Base-by-base conservation (phyloP, 2,888 invertebrate species). In the Harpalus rubripes region DNA sequence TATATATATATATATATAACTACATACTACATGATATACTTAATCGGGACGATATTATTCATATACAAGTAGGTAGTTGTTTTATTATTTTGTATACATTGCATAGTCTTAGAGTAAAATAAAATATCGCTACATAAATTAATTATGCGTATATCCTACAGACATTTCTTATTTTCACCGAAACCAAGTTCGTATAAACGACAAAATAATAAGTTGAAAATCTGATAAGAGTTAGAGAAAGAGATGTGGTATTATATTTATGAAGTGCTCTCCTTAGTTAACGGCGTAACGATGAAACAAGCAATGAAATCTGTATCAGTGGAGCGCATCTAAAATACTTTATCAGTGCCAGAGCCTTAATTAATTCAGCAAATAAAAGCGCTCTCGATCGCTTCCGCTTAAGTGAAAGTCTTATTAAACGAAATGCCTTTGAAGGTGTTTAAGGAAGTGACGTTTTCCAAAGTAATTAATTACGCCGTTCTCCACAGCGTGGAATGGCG, bases 381-480 rank as follows among this genome's bases (percentile, higher is more conserved):
- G 76, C 63, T 44, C 65, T 78, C 84, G 78, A 84, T 84, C 84
- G 84, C 56, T 84, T 65, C 52, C 78, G 84, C 84, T 56, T 74
- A 65, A 84, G 63, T 65, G 84, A 84, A 84, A 84, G 84, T 84
- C 84, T 84, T 84, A 84, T 84, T 84, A 84, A 84, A 84, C 84
- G 83, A 84, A 78, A 84, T 84, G 84, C 84, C 84, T 84, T 84
- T 84, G 84, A 84, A 84, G 84, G 84, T 84, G 84, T 78, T 84
- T 65, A 84, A 78, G 84, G 76, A 84, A 84, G 84, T 84, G 84
- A 84, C 84, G 84, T 78, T 78, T 83, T 76, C 52, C 56, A 78
- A 84, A 84, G 84, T 65, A 84, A 84, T 84, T 84, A 84, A 84
- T 84, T 84, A 84, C 78, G 32, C 10, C 65, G 74, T 78, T 74